Base-by-base conservation (phyloP, 2,888 invertebrate species). In the Panzeria rudis region DNA sequence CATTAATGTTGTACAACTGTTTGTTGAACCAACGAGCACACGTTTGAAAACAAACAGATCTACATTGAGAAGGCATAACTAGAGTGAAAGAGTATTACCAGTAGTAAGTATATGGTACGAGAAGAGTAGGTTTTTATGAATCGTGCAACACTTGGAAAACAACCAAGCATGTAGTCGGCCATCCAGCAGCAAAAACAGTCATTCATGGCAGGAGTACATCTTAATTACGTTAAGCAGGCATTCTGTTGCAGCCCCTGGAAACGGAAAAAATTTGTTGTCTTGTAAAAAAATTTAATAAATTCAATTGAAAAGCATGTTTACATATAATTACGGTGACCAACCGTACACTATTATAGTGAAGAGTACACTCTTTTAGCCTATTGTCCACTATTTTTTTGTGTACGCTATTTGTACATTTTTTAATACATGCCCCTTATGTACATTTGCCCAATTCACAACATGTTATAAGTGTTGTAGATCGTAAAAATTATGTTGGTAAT, bases 191-290 rank as follows among this genome's bases (percentile, higher is more conserved):
- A 56, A 68, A 11, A 69, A 17, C 17, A 56, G n/a, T 41, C 38
- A 29, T 29, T n/a, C 2, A 44, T 66, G 38, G 6, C 13, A 13
- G 2, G 38, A 38, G 9, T 77, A 73, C 82, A 82, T 78, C 78
- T 78, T 85, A 85, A 85, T 85, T 85, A 78, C 73, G 77, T 81
- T 69, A 76, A 76, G 44, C 72, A 66, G 54, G 44, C 50, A 71
- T 35, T 38, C 38, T 66, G n/a, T 11, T 66, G n/a, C 62, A 66
- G 47, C 32, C 54, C 15, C 17, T 47, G 29, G 17, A 44, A 2
- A 9, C 1, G 20, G 6, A 15, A 29, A 35, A n/a, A 8, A 35
- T 23, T 17, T 50, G 8, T 7, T 50, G 2, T 1, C 15, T 44
- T 44, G 1, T 38, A 38, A 38, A 38, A 13, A 38, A 38, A 3